Base-by-base conservation (phyloP, 2,113 vertebrate genomes). In the Empidonax alnorum region DNA sequence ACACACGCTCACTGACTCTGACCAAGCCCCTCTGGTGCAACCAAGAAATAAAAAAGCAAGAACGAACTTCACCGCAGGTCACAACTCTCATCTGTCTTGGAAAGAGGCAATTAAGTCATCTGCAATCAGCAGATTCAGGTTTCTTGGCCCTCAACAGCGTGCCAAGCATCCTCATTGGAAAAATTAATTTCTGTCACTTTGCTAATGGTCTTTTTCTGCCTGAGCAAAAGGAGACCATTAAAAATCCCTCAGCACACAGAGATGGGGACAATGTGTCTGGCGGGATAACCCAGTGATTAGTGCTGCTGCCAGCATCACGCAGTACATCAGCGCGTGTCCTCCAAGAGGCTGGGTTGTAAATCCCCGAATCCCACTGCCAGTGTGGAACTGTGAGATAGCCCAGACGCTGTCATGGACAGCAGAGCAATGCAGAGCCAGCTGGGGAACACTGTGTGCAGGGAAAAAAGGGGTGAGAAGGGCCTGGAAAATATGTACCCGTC, bases 131-230 rank as follows among this genome's bases (percentile, higher is more conserved):
- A 96, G 79, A 68, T 47, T 47, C 91, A 67, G 82, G 46, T 83
- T 93, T 63, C 78, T 79, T 67, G 72, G 93, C 58, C 92, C 56
- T 88, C 35, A 75, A 59, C 85, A 78, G 83, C 0, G 10, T 92
- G 90, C 83, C 93, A 94, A 80, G 74, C 65, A 93, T 66, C 61
- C 90, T 93, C 80, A 63, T 27, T 84, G 92, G 83, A 89, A 93
- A 95, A 93, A 96, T 96, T 96, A 95, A 96, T 95, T 95, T 93
- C 90, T 95, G 93, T 95, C 96, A 96, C 96, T 96, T 95, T 93
- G 92, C 95, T 97, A 95, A 97, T 94, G 94, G 94, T 69, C 90
- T 81, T 94, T 89, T 95, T 92, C 96, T 93, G 95, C 86, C 86
- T 86, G 65, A 89, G 95, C 88, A 95, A 86, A 95, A 95, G 87